Evolutionary conservation across 2,888 invertebrate species (phyloP), one percentile per base, ranked within the genome.

Genomic region (Leptarthrus brevirostris): DNA sequence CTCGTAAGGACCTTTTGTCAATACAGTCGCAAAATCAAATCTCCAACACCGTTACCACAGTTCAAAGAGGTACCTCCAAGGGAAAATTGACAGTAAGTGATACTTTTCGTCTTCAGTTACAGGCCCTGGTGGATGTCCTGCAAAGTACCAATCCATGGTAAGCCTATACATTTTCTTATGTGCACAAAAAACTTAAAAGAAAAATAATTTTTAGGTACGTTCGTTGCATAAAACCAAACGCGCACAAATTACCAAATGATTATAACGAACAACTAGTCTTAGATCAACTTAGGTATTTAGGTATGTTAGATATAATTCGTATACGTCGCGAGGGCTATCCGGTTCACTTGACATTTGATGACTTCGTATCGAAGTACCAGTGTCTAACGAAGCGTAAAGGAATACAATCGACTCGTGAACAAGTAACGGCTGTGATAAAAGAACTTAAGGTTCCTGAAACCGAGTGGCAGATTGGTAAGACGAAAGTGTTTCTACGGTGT

Each of bases 261-360:
- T 96, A 93, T 85, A 92, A 92, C 82, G 91, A 92, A 74, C 89
- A 90, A 72, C 86, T 96, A 74, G 96, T 96, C 1, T 86, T 94
- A 78, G 95, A 95, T 81, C 96, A 96, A 84, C 86, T 96, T 64
- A 91, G 92, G 80, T 96, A 96, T 86, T 88, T 96, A 76, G 96
- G 96, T 75, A 96, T 96, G 95, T 87, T 95, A 82, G 96, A 96
- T 84, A 96, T 96, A 78, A 96, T 96, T 79, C 88, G 95, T 76
- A 96, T 96, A 77, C 87, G 96, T 3, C 92, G 94, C 80, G 95
- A 96, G 83, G 96, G 96, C 2, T 96, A 91, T 85, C 96, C 96
- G 0, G 90, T 95, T 77, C 96, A 96, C 81, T 88, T 95, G 85
- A 88, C 90, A 24, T 91, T 93, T 81, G 88, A 89, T 72, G 91